Evolutionary conservation across 2,113 vertebrate species (phyloP), one percentile per base, ranked within the genome.

Genomic region (Phyllopteryx taeniolatus): DNA sequence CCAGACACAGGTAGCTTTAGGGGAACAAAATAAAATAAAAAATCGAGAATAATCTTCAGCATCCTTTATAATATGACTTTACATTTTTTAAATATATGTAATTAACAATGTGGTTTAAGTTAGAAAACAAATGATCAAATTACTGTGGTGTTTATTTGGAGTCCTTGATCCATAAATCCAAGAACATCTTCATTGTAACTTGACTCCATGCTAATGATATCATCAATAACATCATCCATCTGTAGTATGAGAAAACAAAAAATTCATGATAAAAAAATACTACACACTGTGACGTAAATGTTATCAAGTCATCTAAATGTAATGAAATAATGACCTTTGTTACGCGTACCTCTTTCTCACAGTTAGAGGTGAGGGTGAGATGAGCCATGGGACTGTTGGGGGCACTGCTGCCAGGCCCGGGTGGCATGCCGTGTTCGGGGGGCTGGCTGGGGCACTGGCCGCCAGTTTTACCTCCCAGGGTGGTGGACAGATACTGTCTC

Each of bases 401-500:
- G 57, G 93, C 92, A 11, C 93, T 95, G 79, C 91, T 91, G 60
- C 83, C 71, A 0, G 85, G 83, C 73, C 96, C 96, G 11, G 96
- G 95, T 2, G 96, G 96, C 95, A 98, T 95, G 90, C 95, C 95
- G 79, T 96, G 97, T 71, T 99, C 96, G 14, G 95, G 90, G 13
- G 95, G 93, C 91, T 98, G 98, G 90, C 93, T 95, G 81, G 95
- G 92, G 81, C 95, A 96, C 73, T 96, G 96, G 90, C 91, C 94
- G 90, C 94, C 91, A 69, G 95, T 92, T 92, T 99, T 99, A 76
- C 94, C 95, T 70, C 94, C 96, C 85, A 99, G 93, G 47, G 94
- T 96, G 86, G 94, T 95, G 79, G 96, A 95, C 85, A 99, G 94
- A 91, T 98, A 99, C 89, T 98, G 97, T 91, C 97, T 96, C 78